Base-by-base conservation (phyloP, 2,888 invertebrate species). In the Microchrysa polita region DNA sequence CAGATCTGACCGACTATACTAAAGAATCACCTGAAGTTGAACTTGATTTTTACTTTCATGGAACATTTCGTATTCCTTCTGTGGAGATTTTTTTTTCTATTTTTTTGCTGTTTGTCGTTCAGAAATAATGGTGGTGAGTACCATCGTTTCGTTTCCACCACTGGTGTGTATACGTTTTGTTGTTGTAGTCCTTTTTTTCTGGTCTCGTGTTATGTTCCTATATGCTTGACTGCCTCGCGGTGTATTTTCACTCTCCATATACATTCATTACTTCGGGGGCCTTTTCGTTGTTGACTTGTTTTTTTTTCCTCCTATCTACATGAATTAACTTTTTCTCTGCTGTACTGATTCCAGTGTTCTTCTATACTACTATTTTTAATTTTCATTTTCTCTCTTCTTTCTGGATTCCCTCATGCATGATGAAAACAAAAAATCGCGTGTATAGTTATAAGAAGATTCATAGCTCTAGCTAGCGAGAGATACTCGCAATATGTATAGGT, bases 11-110 rank as follows among this genome's bases (percentile, higher is more conserved):
- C 55, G 73, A 40, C 52, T 61, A 73, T n/a, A n/a, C n/a, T n/a
- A n/a, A n/a, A n/a, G n/a, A n/a, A 67, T 74, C 74, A 74, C 74
- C 72, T 74, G 69, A 73, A 74, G 72, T 67, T 73, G 74, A 73
- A 74, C 74, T 74, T 74, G 72, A 72, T 74, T 74, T 74, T 74
- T 74, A 74, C 73, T 74, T 74, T 74, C 67, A 72, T 61, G 67
- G 48, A 63, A 57, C 74, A 63, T 55, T 67, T 74, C 48, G 65
- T 34, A 20, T 53, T 59, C 18, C 42, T 42, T 57, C 71, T 34
- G 57, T 57, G 40, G n/a, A 1, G 16, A 23, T 23, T 57, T 72
- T 72, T 63, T 48, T 53, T 72, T n/a, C n/a, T n/a, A n/a, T n/a
- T n/a, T n/a, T n/a, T n/a, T n/a, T n/a, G n/a, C n/a, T n/a, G n/a